These are phyloP conservation scores for Acipenser transmontanus DNA, from an alignment of 2,797 vertebrate genomes.

Conservation along the genomic window DNA sequence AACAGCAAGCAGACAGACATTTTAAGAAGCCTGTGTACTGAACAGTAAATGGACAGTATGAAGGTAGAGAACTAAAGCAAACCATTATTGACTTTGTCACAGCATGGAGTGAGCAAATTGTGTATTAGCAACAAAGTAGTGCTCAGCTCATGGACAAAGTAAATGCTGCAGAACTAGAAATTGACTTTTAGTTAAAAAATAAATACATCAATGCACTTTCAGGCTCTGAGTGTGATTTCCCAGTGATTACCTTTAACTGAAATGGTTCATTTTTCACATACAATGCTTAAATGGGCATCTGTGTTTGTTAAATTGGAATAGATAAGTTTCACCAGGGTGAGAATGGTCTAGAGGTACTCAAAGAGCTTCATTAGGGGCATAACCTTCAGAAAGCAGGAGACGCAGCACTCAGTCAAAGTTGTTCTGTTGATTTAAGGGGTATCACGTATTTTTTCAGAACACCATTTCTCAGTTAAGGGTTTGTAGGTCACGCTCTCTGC, in stretches of 20 bases:
- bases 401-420: not conserved
- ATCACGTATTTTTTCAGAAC: not conserved
- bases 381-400: not conserved
- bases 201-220: not conserved
- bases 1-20: not conserved
- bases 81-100: not conserved
- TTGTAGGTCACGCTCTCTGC: too few species aligned
- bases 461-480: too few species aligned
- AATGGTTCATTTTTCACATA: not conserved
- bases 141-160: not conserved
- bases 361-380: too few species aligned
- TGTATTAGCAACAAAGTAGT: not conserved
- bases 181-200: conserved; percentile 1
- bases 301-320: not conserved
- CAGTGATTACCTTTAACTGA: not conserved
- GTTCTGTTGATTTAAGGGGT: not conserved
- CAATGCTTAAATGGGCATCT: not conserved
- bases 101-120: not conserved
- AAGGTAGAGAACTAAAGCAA: not conserved
- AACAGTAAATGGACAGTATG: not conserved
- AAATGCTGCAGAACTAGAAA: not conserved
- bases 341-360: too few species aligned
- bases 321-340: not conserved
- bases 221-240: not conserved
- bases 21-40: not conserved